A percentile compares a stretch with the other conserved stretches of the same genome.
These are phyloP conservation scores for Gymnocypris eckloni DNA, from an alignment of 2,797 vertebrate species.

Conservation along the genomic window DNA sequence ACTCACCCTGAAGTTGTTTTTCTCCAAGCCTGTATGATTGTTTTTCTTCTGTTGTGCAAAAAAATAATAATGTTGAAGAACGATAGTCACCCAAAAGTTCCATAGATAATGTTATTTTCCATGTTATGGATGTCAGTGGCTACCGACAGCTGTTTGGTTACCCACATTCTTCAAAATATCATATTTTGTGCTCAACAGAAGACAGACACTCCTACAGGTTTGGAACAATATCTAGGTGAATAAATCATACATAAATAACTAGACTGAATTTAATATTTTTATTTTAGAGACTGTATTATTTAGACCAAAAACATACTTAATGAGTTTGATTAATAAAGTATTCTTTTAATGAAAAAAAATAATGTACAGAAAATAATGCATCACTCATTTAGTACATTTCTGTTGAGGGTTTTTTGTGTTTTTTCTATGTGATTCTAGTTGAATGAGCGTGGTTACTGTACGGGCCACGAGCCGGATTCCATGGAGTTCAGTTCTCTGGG, in stretches of 20 bases:
- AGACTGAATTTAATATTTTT: background rate
- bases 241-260: background rate
- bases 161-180: background rate
- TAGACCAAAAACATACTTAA: background rate
- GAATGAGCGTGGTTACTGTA: slow-evolving; percentile 95
- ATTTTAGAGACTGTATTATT: background rate
- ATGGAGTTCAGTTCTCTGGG: slow-evolving; percentile 98
- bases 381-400: background rate
- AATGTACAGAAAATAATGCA: background rate
- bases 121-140: too few relatives aligned
- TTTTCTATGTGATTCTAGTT: slow-evolving; percentile 76
- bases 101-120: background rate
- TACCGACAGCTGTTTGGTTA: background rate
- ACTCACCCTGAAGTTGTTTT: background rate
- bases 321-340: background rate
- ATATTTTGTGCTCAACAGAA: background rate
- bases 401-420: background rate
- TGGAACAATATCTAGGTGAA: background rate
- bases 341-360: background rate
- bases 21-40: background rate
- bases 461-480: slow-evolving; percentile 97
- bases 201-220: background rate
- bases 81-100: background rate
- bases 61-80: background rate
- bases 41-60: background rate